Evolutionary conservation across 2,888 invertebrate genomes (phyloP).

Genomic region (Chalcosyrphus nemorum): DNA sequence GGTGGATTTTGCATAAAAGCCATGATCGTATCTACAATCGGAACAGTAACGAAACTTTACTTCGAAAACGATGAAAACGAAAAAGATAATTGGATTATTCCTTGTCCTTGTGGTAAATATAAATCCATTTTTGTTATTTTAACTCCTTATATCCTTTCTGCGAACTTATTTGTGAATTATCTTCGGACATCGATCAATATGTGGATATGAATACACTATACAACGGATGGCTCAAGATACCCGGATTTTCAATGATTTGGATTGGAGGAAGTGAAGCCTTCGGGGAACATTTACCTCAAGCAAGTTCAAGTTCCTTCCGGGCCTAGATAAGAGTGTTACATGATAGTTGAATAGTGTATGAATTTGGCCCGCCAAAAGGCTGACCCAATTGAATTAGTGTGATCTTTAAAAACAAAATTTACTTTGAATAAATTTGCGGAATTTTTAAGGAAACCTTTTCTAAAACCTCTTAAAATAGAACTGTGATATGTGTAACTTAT

Average conservation of each 20-base stretch:
- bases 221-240: slow-evolving; percentile 1
- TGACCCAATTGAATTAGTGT: no score
- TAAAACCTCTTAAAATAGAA: not conserved
- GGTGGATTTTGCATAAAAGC: slow-evolving; percentile 78
- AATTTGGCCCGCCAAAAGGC: not conserved
- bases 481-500: not conserved
- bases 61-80: slow-evolving; percentile 81
- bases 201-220: not conserved
- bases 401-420: not conserved
- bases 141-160: slow-evolving; percentile 21
- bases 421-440: not conserved
- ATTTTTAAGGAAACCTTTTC: no score
- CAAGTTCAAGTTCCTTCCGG: slow-evolving; percentile 10
- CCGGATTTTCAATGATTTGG: slow-evolving; percentile 34
- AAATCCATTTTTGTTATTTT: not conserved
- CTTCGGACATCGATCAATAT: not conserved
- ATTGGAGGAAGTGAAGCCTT: slow-evolving; percentile 7
- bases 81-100: slow-evolving; percentile 78
- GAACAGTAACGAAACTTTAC: slow-evolving; percentile 80
- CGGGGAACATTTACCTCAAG: slow-evolving; percentile 7
- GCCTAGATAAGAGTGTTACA: slow-evolving; percentile 4
- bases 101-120: slow-evolving; percentile 80
- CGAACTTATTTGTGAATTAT: slow-evolving; percentile 12
- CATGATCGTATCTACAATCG: slow-evolving; percentile 21
- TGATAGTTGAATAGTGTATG: slow-evolving; percentile 6